Base-by-base conservation (phyloP, 2,113 vertebrate genomes). In the Opisthocomus hoazin region DNA sequence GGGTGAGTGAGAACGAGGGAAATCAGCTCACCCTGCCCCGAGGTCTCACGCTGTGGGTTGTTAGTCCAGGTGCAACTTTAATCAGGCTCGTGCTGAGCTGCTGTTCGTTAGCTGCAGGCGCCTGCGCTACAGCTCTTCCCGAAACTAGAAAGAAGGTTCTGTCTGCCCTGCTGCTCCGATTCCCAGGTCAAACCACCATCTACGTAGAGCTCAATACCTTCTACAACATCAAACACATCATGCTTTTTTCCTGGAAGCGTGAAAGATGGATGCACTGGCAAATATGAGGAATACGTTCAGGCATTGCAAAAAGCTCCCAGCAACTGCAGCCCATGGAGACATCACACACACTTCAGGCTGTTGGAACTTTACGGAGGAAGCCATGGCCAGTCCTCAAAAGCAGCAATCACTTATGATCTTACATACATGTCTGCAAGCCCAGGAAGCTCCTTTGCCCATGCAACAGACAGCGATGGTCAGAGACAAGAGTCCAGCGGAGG, bases 371-470 rank as follows among this genome's bases (percentile, higher is more conserved):
- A 41, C 0, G 2, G 24, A 56, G 58, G 58, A 37, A 75, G 78
- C 37, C 23, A 7, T 3, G 27, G 37, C 29, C 37, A 13, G 27
- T 17, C 37, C 46, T 60, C 53, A 58, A 12, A 36, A 81, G 27
- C 51, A 51, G 51, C 45, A 37, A 8, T 18, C 41, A 3, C 30
- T 34, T 16, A 20, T 5, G 48, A 14, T 11, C n/a, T 50, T 11
- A 13, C 10, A 9, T 14, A 30, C 2, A 3, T 15, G 6, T 34
- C 21, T 23, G 5, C 6, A 15, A 1, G 1, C 12, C n/a, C n/a
- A n/a, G n/a, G 51, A 19, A n/a, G 30, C 19, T n/a, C 71, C 41
- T 57, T 23, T 8, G 12, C n/a, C 48, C 19, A 12, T 3, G 48
- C 48, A 16, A 10, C 17, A 36, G 20, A 16, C 34, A 21, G 12